Conservation (phyloP, 2,797 vertebrate genomes). For the Strix occidentalis region DNA sequence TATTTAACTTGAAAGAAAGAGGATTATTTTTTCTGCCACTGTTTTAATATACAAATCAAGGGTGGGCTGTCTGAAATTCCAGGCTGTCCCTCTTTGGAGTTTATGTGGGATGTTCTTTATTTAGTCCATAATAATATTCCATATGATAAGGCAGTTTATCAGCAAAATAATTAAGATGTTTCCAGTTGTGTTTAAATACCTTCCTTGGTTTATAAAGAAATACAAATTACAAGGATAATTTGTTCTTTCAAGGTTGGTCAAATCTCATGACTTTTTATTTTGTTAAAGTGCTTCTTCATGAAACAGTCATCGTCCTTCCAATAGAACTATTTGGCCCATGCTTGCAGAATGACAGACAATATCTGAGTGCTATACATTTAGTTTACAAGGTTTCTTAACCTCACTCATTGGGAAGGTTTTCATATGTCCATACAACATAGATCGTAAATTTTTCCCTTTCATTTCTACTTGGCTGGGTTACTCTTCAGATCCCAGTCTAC, state of each 20-base stretch:
- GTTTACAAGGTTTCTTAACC: not conserved
- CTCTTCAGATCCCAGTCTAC: not conserved
- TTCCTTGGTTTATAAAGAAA: not conserved
- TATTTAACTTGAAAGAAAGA: not conserved
- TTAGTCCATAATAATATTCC: not conserved
- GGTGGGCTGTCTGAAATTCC: not conserved
- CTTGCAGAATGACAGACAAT: not conserved
- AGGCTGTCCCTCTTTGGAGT: not conserved
- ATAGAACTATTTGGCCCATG: not conserved
- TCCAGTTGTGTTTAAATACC: not conserved
- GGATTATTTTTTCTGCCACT: not conserved
- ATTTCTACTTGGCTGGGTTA: not conserved
- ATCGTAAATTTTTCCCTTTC: not conserved
- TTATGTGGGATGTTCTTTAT: not conserved
- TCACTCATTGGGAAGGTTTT: not conserved
- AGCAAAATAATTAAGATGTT: not conserved
- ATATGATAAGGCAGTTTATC: not conserved
- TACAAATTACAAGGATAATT: not conserved
- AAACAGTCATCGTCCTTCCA: not conserved
- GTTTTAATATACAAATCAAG: not conserved
- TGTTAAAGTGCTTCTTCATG: not conserved
- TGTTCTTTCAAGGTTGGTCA: not conserved
- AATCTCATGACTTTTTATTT: not conserved
- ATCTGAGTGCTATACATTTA: not conserved
- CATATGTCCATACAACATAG: not conserved